A percentile compares a stretch with the other conserved stretches of the same genome.
phyloP scores from a whole-genome alignment of 2,888 invertebrate species.

The Eupithecia insigniata region DNA sequence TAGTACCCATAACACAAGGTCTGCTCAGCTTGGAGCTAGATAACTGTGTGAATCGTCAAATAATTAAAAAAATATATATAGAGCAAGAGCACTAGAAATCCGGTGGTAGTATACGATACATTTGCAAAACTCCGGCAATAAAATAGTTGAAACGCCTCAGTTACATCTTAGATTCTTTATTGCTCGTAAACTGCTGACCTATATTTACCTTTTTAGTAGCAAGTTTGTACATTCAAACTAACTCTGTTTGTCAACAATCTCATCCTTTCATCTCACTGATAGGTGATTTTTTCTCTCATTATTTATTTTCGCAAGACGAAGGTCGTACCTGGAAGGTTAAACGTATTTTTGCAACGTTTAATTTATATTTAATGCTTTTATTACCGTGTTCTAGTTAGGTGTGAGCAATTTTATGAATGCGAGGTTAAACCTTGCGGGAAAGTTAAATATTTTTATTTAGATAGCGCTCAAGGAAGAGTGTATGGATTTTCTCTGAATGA shows the following conservation, averaged over 20 bases:
- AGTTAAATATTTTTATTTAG: slow-evolving; percentile 11
- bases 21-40: too few relatives aligned
- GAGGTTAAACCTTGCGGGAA: slow-evolving; percentile 14
- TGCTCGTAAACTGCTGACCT: slow-evolving; percentile 45
- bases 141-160: slow-evolving; percentile 31
- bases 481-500: background rate
- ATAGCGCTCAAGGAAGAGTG: background rate
- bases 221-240: slow-evolving; percentile 8
- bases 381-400: slow-evolving; percentile 22
- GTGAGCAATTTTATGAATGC: slow-evolving; percentile 22
- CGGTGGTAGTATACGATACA: background rate
- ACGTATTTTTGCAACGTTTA: slow-evolving; percentile 26
- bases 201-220: slow-evolving; percentile 49
- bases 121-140: slow-evolving; percentile 25
- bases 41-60: too few relatives aligned
- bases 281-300: slow-evolving; percentile 23
- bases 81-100: background rate
- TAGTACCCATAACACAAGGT: too few relatives aligned
- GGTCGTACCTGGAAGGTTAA: slow-evolving; percentile 17
- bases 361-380: slow-evolving; percentile 22
- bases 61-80: too few relatives aligned
- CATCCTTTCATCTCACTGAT: slow-evolving; percentile 42
- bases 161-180: slow-evolving; percentile 18
- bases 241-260: slow-evolving; percentile 31
- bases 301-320: slow-evolving; percentile 26